Evolutionary conservation across 2,113 vertebrate species (phyloP).

Genomic region (Falcunculus frontatus): DNA sequence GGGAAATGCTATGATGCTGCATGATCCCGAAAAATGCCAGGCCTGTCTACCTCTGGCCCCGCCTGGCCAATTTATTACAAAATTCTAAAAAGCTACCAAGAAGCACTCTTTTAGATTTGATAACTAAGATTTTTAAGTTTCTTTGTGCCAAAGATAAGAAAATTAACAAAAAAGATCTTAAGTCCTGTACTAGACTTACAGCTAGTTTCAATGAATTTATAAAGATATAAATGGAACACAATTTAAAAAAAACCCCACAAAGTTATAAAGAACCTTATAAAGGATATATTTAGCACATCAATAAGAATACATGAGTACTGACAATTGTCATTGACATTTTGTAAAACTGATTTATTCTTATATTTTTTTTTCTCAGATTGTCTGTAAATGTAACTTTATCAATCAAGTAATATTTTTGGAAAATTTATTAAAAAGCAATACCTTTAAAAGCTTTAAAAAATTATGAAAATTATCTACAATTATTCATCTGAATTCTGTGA

Average conservation of each 20-base stretch:
- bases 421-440: background rate
- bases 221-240: background rate
- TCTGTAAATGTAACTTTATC: background rate
- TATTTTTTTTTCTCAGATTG: background rate
- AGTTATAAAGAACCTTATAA: background rate
- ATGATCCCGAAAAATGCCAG: background rate
- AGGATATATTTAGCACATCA: background rate
- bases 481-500: background rate
- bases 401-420: background rate
- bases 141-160: background rate
- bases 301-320: background rate
- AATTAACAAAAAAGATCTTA: background rate
- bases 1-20: background rate
- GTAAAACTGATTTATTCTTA: background rate
- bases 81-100: background rate
- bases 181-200: background rate
- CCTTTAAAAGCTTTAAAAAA: background rate
- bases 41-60: background rate
- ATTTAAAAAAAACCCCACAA: accelerated
- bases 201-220: background rate
- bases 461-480: background rate
- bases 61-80: background rate
- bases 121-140: background rate
- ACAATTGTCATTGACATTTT: background rate
- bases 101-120: background rate